These are phyloP conservation scores for Trachymyrmex cornetzi DNA, from an alignment of 1,140 invertebrate genomes.

Conservation along the genomic window DNA sequence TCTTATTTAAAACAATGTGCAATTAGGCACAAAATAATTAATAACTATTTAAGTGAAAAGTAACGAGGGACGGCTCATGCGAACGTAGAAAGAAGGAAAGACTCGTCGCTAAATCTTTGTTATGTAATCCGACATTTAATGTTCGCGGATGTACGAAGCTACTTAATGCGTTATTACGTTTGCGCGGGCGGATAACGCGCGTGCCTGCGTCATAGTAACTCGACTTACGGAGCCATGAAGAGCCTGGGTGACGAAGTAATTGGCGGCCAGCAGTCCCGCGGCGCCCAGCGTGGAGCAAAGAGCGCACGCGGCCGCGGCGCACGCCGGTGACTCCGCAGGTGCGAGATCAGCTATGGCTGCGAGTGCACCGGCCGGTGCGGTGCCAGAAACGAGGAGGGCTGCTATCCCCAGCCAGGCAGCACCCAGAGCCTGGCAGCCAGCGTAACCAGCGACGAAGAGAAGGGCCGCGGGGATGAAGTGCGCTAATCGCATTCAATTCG, in stretches of 20 bases:
- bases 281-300: constrained; percentile 88
- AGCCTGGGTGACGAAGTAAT: constrained; percentile 88
- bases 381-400: constrained; percentile 87
- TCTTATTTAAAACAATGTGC: neutral
- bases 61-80: neutral
- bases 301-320: constrained; percentile 87
- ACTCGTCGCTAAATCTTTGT: neutral
- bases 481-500: constrained; percentile 79
- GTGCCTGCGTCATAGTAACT: neutral
- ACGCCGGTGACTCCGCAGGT: constrained; percentile 86
- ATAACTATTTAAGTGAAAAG: neutral
- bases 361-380: constrained; percentile 88
- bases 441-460: constrained; percentile 88
- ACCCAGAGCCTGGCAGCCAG: constrained; percentile 88
- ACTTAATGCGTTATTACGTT: constrained; percentile 44
- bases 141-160: neutral
- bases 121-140: neutral
- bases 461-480: constrained; percentile 88
- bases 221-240: constrained; percentile 88
- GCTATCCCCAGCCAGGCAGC: constrained; percentile 88
- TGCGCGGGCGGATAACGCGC: neutral
- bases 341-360: constrained; percentile 88
- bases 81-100: constrained; percentile 5
- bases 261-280: constrained; percentile 87
- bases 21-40: neutral